Conservation (phyloP, 2,113 vertebrate species). For the Eubucco bourcierii region DNA sequence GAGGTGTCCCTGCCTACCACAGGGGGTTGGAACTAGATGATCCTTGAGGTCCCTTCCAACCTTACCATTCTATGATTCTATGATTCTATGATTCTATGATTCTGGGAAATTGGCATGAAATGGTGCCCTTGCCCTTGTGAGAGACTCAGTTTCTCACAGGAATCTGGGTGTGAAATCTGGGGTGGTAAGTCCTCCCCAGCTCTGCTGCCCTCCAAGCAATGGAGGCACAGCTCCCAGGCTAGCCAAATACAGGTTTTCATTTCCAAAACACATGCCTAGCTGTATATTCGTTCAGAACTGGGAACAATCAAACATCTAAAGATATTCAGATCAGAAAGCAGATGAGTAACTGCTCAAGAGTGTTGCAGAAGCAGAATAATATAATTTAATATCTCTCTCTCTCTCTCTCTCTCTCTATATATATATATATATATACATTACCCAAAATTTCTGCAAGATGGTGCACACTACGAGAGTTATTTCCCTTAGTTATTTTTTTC, state of each 20-base stretch:
- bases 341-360: not conserved
- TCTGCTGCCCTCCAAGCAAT: not conserved
- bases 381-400: not conserved
- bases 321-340: not conserved
- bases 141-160: fast-evolving
- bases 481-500: constrained; percentile 1
- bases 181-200: not conserved
- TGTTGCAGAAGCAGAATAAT: not conserved
- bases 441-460: constrained; percentile 2
- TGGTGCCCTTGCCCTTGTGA: fast-evolving
- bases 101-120: not conserved
- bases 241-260: not conserved
- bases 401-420: not conserved
- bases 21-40: no score
- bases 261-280: not conserved
- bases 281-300: not conserved
- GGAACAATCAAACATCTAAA: not conserved
- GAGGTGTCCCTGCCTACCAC: no score
- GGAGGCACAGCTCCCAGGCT: not conserved
- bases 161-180: not conserved
- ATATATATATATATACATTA: not conserved
- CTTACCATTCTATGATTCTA: no score
- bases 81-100: no score
- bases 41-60: no score
- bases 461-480: not conserved